phyloP scores from a whole-genome alignment of 2,113 vertebrate species.

The Triplophysa dalaica region DNA sequence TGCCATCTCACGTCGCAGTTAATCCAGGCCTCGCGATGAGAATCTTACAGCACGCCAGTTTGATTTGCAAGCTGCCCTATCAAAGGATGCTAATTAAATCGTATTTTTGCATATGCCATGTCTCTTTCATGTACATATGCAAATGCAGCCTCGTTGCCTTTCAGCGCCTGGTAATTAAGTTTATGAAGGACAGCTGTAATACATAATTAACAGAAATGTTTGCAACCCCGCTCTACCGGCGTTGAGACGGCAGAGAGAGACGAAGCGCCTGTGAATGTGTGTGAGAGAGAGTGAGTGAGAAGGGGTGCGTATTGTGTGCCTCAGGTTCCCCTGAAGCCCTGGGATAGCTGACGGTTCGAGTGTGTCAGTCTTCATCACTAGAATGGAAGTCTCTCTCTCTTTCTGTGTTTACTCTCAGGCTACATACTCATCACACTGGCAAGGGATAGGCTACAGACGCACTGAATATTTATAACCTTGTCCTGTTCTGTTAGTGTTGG shows the following conservation, averaged over 20 bases:
- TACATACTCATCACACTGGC: constrained; percentile 49
- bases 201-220: constrained; percentile 95
- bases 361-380: constrained; percentile 56
- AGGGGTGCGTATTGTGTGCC: constrained; percentile 53
- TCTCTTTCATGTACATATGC: constrained; percentile 60
- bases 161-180: constrained; percentile 64
- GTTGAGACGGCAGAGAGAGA: constrained; percentile 43
- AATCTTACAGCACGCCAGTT: constrained; percentile 54
- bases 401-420: constrained; percentile 44
- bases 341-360: constrained; percentile 54
- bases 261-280: constrained; percentile 50
- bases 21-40: constrained; percentile 68
- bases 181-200: constrained; percentile 99
- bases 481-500: constrained; percentile 54
- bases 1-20: constrained; percentile 76
- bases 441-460: constrained; percentile 53
- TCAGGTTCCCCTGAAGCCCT: constrained; percentile 54
- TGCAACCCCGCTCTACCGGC: constrained; percentile 56
- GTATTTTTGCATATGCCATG: constrained; percentile 62
- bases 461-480: constrained; percentile 60
- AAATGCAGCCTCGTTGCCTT: constrained; percentile 61
- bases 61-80: constrained; percentile 60
- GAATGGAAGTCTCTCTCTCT: constrained; percentile 41
- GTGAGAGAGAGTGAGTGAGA: constrained; percentile 27
- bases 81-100: constrained; percentile 64